Conservation (phyloP, 2,113 vertebrate genomes). For the Azemiops feae region DNA sequence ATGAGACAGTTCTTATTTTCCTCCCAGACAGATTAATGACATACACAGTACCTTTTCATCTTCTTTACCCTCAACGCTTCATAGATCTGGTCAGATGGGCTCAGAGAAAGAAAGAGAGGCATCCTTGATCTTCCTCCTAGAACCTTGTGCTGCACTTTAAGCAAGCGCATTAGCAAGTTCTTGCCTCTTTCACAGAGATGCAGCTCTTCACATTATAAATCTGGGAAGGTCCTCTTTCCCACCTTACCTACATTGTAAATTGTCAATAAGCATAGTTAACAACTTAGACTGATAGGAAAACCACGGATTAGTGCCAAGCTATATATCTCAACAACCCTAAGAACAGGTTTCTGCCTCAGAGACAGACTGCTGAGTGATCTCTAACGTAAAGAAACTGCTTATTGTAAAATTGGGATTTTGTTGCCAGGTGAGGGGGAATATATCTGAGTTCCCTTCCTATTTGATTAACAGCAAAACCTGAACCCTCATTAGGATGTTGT, state of each 20-base stretch:
- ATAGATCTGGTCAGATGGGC: neutral
- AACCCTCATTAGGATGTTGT: neutral
- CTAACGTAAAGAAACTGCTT: conserved; percentile 21
- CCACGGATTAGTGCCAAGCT: neutral
- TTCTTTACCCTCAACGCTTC: neutral
- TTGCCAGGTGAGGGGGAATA: neutral
- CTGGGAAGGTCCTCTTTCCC: neutral
- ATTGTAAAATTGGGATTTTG: conserved; percentile 23
- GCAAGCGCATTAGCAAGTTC: neutral
- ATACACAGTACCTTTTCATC: neutral
- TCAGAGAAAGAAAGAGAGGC: neutral
- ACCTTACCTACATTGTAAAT: conserved; percentile 14
- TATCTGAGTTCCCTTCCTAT: neutral
- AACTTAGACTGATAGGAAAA: neutral
- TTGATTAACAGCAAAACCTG: neutral
- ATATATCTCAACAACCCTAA: neutral
- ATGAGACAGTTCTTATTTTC: neutral
- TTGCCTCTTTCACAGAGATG: neutral
- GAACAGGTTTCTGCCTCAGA: neutral
- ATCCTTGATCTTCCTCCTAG: neutral
- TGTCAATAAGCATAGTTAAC: neutral
- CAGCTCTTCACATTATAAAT: neutral
- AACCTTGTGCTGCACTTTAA: neutral
- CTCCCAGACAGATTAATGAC: neutral
- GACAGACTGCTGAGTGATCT: conserved; percentile 12